Evolutionary conservation across 2,113 vertebrate genomes (phyloP).

Genomic region (Dicentrarchus labrax): DNA sequence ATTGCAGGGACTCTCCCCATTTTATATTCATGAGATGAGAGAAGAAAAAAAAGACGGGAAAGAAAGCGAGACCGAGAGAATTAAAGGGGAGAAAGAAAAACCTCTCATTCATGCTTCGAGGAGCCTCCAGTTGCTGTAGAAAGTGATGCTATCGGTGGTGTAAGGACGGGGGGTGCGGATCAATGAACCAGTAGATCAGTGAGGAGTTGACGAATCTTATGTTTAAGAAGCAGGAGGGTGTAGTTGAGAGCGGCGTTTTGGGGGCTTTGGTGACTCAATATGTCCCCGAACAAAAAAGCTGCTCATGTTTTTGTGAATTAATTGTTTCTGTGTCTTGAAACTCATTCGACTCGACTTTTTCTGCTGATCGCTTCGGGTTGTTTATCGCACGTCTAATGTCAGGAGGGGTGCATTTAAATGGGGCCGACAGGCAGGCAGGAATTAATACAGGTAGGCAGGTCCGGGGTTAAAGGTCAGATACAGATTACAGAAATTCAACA

Average conservation of each 20-base stretch:
- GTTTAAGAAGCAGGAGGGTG: constrained; percentile 7
- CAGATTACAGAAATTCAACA: no score
- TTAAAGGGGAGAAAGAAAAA: constrained; percentile 8
- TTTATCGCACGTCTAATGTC: background rate
- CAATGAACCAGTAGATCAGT: constrained; percentile 54
- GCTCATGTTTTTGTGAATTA: constrained; percentile 12
- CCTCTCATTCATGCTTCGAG: constrained; percentile 45
- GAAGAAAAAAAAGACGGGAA: constrained; percentile 7
- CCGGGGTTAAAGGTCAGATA: no score
- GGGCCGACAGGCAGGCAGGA: background rate
- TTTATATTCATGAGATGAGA: constrained; percentile 69
- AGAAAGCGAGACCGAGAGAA: constrained; percentile 18
- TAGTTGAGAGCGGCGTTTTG: constrained; percentile 23
- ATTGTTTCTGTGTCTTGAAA: background rate
- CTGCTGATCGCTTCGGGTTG: constrained; percentile 3
- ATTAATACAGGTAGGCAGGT: no score
- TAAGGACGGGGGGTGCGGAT: constrained; percentile 14
- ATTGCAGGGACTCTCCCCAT: constrained; percentile 58
- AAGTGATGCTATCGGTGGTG: constrained; percentile 34
- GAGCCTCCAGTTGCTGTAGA: constrained; percentile 47
- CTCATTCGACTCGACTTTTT: constrained; percentile 6
- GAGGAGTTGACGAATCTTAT: constrained; percentile 25
- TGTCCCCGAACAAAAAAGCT: constrained; percentile 18
- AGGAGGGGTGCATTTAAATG: background rate
- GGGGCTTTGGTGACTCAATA: constrained; percentile 19